Percentiles rank a stretch among this genome's conserved stretches.
Evolutionary conservation across 1,140 invertebrate genomes (phyloP).

Genomic region (Polypedilum vanderplanki): DNA sequence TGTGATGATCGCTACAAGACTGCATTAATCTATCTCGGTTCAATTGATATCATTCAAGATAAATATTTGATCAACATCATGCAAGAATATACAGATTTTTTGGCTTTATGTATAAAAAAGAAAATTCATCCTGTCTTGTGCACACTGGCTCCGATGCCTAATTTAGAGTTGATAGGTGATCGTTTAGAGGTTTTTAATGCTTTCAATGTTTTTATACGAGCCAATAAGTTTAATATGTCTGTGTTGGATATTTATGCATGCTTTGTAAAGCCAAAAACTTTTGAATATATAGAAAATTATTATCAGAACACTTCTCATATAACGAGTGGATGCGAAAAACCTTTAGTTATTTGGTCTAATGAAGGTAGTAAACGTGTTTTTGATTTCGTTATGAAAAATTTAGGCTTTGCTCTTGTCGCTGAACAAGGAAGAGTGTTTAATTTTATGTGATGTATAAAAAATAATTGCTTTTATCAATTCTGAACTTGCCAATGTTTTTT

Average conservation of each 20-base stretch:
- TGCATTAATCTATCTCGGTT: neutral
- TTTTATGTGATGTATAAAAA: no score
- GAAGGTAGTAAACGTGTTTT: neutral
- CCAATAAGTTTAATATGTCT: neutral
- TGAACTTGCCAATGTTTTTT: no score
- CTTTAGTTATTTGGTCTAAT: neutral
- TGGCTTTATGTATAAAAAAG: neutral
- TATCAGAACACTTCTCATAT: neutral
- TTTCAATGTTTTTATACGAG: neutral
- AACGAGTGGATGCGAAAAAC: neutral
- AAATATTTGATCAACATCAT: neutral
- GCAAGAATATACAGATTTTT: neutral
- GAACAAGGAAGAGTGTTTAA: no score
- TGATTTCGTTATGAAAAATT: neutral
- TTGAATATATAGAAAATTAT: neutral
- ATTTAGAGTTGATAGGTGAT: neutral
- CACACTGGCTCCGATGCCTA: neutral
- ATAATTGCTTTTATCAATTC: no score
- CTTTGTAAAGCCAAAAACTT: neutral
- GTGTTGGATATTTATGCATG: neutral
- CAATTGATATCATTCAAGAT: neutral
- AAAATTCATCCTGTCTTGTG: neutral
- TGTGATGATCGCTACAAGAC: neutral
- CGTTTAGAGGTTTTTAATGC: neutral
- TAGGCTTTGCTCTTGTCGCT: neutral